Evolutionary conservation across 2,888 invertebrate genomes (phyloP), one percentile per base, ranked within the genome.

Genomic region (Diplolepis rosae): DNA sequence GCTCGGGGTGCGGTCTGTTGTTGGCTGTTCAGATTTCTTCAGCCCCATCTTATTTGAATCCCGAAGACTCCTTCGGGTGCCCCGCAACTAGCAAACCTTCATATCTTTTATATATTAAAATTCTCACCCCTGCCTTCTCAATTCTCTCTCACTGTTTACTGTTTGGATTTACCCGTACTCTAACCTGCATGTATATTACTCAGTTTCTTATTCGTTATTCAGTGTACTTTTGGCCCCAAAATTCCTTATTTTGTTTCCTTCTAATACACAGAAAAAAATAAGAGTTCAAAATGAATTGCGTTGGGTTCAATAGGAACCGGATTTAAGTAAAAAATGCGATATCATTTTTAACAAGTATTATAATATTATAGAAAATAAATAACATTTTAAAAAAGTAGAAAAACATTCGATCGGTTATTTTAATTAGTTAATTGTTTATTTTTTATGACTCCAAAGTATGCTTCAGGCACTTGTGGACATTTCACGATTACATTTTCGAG

Each of bases 21-120:
- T 88, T 89, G 85, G 88, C 88, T 85, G 87, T 89, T 88, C 86
- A 86, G 89, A 88, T 88, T 87, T 86, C 84, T 84, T 83, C 80
- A 77, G 82, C 76, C 79, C 81, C 80, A 77, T 71, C 71, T 72
- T 70, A 87, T 86, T 86, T 83, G 83, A 87, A 85, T 85, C 83
- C 77, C 75, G 78, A 75, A 78, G 80, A 81, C 77, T 82, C 76
- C 79, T 77, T 79, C 79, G 82, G 80, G 79, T 79, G 74, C 78
- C 69, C 74, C 75, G 77, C 72, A 68, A 56, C 66, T 67, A 65
- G 67, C 69, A 71, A 61, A 68, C 68, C 80, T 82, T 86, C 87
- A 87, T 86, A 87, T 87, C 87, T 87, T 87, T 87, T 87, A 85
- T 86, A 86, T 84, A 87, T 85, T 85, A 84, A 84, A 85, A 86